Percentiles rank a stretch among this genome's conserved stretches.
These are phyloP conservation scores for Malurus cyaneus DNA, from an alignment of 2,113 vertebrate genomes.

Conservation along the genomic window DNA sequence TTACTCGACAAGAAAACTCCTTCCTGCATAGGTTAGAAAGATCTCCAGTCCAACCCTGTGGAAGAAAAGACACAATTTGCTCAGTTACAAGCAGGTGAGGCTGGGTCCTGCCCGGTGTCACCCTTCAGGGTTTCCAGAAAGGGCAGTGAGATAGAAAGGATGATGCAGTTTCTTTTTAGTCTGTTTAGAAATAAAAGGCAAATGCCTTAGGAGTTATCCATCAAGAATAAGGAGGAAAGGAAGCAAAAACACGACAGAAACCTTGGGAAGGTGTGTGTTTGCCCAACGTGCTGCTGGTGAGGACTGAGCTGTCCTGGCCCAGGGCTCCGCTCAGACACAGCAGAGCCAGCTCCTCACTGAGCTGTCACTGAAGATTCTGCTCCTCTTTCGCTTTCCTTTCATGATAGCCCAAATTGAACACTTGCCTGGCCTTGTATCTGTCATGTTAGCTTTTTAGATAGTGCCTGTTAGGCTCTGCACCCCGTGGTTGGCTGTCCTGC, in stretches of 20 bases:
- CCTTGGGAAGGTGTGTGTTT: not conserved
- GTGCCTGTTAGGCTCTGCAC: not conserved
- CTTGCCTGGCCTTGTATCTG: slow-evolving; percentile 68
- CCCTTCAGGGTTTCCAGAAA: not conserved
- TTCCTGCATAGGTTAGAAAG: not conserved
- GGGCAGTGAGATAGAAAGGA: not conserved
- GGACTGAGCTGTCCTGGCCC: not conserved
- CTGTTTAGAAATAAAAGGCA: not conserved
- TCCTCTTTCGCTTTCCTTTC: not conserved
- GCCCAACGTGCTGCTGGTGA: not conserved
- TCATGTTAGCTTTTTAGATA: slow-evolving; percentile 61
- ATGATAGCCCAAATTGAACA: slow-evolving; percentile 26
- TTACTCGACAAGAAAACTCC: not conserved
- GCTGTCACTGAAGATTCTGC: slow-evolving; percentile 10
- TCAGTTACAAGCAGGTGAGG: not conserved
- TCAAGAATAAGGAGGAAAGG: not conserved
- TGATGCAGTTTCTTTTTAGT: not conserved
- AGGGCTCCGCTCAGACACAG: not conserved
- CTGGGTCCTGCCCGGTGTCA: not conserved
- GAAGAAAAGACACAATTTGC: not conserved
- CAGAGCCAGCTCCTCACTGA: not conserved
- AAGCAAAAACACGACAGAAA: not conserved
- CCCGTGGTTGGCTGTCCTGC: slow-evolving; percentile 33
- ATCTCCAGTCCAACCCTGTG: rapidly evolving
- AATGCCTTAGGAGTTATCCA: not conserved